phyloP scores from a whole-genome alignment of 2,113 vertebrate species.

The zebrafish (Danio rerio) region GRCz12tu NC_133182.1:64203001-64203500 shows the following conservation, averaged over 20 bases:
- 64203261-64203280: neutral
- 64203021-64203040: slow-evolving; percentile 6
- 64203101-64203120: slow-evolving; percentile 57
- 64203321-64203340: too few species aligned
- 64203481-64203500: too few species aligned
- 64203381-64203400: too few species aligned
- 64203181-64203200: slow-evolving; percentile 18
- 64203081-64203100: slow-evolving; percentile 28
- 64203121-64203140: slow-evolving; percentile 49
- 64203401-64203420: too few species aligned
- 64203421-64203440: too few species aligned
- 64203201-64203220: slow-evolving; percentile 12
- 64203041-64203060: neutral
- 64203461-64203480: too few species aligned
- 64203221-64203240: slow-evolving; percentile 3
- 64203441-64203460: too few species aligned
- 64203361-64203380: too few species aligned
- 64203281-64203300: neutral
- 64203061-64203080: slow-evolving; percentile 1
- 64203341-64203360: too few species aligned
- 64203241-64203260: slow-evolving; percentile 10
- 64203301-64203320: neutral
- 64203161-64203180: slow-evolving; percentile 49
- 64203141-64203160: slow-evolving; percentile 56
- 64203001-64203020: neutral